Evolutionary conservation across 2,888 invertebrate species (phyloP), one percentile per base, ranked within the genome.

Genomic region (Spilosoma lubricipeda): DNA sequence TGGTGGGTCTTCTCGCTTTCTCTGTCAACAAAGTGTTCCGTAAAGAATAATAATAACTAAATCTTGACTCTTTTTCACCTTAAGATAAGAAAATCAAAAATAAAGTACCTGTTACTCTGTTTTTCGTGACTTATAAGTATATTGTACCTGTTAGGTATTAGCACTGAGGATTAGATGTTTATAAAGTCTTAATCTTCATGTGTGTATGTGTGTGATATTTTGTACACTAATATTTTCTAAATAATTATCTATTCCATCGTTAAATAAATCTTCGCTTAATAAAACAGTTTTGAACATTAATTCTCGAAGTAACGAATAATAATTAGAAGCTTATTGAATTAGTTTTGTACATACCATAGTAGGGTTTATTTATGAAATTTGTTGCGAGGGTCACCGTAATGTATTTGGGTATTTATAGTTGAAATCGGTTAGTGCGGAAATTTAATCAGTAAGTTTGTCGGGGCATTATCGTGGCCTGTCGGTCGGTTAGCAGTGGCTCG

Each of bases 371-470:
- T 84, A 88, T 85, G 80, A 83, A 87, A 86, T 84, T 82, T 86
- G 85, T 86, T 87, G 72, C 78, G 80, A 78, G 84, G 86, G 86
- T 82, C 72, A 69, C 74, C 74, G 77, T 69, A 75, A 80, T 80
- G 71, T 82, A 82, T 85, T 81, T 82, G 72, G 75, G 71, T 86
- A 83, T 83, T 83, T 87, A 86, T 84, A 85, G 81, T 82, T 83
- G 75, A 83, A 85, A 89, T 89, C 86, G 86, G 85, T 87, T 89
- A 85, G 84, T 80, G 84, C 82, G 87, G 86, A 88, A 90, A 88
- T 89, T 88, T 87, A 90, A 91, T 90, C 88, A 89, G 86, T 86
- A 88, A 91, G 86, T 90, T 90, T 88, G 85, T 82, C 81, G 81
- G 79, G 73, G 83, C 82, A 86, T 87, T 87, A 87, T 84, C 84